Conservation (phyloP, 2,113 vertebrate genomes). For the Gymnogyps californianus region DNA sequence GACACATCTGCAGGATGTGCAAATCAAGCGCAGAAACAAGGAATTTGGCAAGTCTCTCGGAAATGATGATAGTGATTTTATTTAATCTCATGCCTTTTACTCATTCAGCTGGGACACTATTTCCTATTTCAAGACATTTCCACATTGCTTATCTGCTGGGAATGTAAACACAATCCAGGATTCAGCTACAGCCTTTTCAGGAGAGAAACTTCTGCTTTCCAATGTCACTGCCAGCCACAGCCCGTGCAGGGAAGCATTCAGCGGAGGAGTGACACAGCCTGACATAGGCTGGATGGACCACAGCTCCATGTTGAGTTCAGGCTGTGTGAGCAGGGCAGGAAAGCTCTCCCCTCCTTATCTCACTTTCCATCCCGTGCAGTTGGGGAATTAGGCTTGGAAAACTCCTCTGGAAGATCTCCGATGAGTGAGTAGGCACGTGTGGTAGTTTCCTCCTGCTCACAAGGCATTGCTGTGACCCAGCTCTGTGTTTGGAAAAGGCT, state of each 20-base stretch:
- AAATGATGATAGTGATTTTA: conserved; percentile 51
- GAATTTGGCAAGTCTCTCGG: conserved; percentile 57
- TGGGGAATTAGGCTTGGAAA: background rate
- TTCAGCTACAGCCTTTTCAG: background rate
- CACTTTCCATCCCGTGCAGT: background rate
- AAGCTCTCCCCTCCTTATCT: background rate
- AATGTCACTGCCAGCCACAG: background rate
- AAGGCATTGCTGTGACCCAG: background rate
- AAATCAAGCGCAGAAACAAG: conserved; percentile 17
- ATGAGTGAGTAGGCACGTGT: background rate
- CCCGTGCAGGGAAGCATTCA: fast-evolving
- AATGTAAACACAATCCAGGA: conserved; percentile 42
- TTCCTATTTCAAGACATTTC: conserved; percentile 67
- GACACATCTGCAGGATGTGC: conserved; percentile 67
- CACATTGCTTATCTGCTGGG: background rate
- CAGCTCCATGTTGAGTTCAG: background rate
- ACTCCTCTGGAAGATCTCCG: background rate
- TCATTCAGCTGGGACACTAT: conserved; percentile 24
- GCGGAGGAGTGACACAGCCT: background rate
- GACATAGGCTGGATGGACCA: background rate
- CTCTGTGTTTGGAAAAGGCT: background rate
- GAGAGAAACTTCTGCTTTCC: conserved; percentile 37
- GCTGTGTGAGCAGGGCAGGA: background rate
- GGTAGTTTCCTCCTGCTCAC: background rate
- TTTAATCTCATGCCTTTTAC: conserved; percentile 34